A percentile compares a stretch with the other conserved stretches of the same genome.
These are phyloP conservation scores for Leptogaster cylindrica DNA, from an alignment of 2,888 invertebrate genomes.

Conservation along the genomic window DNA sequence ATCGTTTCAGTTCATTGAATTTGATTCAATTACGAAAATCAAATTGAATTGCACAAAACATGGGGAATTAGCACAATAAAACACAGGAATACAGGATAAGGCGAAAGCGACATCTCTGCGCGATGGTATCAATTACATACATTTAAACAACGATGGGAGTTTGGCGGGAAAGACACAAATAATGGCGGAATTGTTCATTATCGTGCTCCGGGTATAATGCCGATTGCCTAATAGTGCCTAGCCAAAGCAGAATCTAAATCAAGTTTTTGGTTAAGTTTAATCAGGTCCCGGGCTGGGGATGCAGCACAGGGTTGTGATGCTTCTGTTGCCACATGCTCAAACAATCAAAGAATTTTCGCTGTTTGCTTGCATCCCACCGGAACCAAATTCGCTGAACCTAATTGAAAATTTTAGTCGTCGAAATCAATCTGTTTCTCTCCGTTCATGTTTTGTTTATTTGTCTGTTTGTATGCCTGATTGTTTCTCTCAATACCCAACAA, in stretches of 20 bases:
- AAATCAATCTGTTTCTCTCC: conserved; percentile 32
- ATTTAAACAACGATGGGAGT: not conserved
- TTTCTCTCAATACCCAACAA: conserved; percentile 33
- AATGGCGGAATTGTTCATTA: conserved; percentile 36
- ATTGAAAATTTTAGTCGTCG: conserved; percentile 38
- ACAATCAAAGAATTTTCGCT: conserved; percentile 39
- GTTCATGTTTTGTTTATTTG: conserved; percentile 22
- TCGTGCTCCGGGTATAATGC: conserved; percentile 1
- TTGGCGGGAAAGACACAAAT: conserved; percentile 15
- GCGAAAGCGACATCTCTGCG: conserved; percentile 34
- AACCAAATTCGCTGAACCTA: conserved; percentile 35
- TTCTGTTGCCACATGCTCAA: conserved; percentile 36
- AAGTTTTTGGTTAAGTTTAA: conserved; percentile 40
- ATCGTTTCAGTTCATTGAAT: conserved; percentile 32
- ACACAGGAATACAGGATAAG: conserved; percentile 17
- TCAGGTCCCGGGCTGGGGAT: conserved; percentile 32
- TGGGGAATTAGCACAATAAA: conserved; percentile 36
- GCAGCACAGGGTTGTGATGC: conserved; percentile 12
- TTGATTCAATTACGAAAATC: conserved; percentile 40
- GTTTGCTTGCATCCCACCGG: conserved; percentile 29
- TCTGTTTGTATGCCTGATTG: conserved; percentile 35
- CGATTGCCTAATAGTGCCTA: not conserved
- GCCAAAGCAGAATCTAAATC: conserved; percentile 27
- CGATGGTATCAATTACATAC: conserved; percentile 29
- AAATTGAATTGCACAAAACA: conserved; percentile 39